Evolutionary conservation across 2,797 vertebrate species (phyloP), one percentile per base, ranked within the genome.

Genomic region (Ispidina lecontei): DNA sequence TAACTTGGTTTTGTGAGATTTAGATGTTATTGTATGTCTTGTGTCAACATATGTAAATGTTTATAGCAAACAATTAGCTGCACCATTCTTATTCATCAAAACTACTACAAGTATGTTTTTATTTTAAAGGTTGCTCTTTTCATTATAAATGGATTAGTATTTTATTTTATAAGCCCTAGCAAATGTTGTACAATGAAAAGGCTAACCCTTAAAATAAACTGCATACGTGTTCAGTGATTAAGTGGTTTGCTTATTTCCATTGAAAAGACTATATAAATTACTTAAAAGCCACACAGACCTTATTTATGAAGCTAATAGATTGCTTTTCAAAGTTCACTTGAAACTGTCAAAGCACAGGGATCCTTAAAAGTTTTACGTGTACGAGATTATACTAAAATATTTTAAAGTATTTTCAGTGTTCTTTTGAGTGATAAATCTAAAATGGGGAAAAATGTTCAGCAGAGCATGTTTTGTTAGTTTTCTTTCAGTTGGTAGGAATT

Each of bases 241-340:
- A 90, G 69, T 90, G 74, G 25, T 60, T 77, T 88, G 60, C 72
- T 85, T 90, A 92, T 88, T 95, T 89, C 75, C 51, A 67, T 52
- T 55, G 89, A 96, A 72, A 96, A 95, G 92, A 92, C 82, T 90
- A 89, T 84, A 91, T 90, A 84, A 88, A 86, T 96, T 90, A 96
- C 94, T 96, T 94, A 96, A 85, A 92, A 94, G 63, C 70, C 84
- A 91, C 51, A 60, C 37, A 51, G 84, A 89, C 35, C 12, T 88
- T 76, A 76, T 82, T 94, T 95, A 94, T 95, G 84, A 96, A 89
- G 64, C 49, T 67, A 79, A 91, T 70, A 71, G 86, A 94, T 95
- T 84, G 80, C 88, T 87, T 95, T 96, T 93, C 76, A 72, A 87
- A 94, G 62, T 84, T 83, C 63, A 63, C 26, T 84, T 81, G n/a